Evolutionary conservation across 2,888 invertebrate species (phyloP).

Genomic region (Beris chalybata): DNA sequence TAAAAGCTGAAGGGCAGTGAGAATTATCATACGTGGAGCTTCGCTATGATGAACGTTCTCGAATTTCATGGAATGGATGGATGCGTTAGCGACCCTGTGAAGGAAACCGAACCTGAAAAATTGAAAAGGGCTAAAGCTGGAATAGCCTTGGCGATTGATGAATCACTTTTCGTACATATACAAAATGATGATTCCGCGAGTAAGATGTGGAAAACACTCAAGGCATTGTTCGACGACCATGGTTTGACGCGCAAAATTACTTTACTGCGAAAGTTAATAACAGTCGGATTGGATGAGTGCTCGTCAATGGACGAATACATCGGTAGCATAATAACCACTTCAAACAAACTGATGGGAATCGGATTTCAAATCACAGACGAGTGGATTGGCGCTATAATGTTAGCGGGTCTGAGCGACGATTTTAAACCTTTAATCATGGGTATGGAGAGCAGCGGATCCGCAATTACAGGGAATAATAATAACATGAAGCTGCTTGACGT

Average conservation of each 20-base stretch:
- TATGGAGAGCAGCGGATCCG: no score
- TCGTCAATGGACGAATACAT: no score
- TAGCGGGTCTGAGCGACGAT: conserved; percentile 44
- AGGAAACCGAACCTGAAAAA: conserved; percentile 10
- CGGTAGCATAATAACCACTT: conserved; percentile 43
- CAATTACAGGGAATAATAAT: no score
- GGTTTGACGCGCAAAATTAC: conserved; percentile 45
- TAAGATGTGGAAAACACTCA: conserved; percentile 42
- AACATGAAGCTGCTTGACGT: no score
- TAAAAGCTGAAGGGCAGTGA: no score
- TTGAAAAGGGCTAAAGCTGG: conserved; percentile 31
- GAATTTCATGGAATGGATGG: conserved; percentile 13
- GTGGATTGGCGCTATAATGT: conserved; percentile 45
- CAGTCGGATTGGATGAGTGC: no score
- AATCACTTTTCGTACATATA: conserved; percentile 44
- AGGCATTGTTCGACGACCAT: conserved; percentile 44
- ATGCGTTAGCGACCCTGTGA: conserved; percentile 26
- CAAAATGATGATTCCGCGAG: conserved; percentile 40
- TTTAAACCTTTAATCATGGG: conserved; percentile 45
- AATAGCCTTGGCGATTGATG: conserved; percentile 37
- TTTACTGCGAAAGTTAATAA: no score
- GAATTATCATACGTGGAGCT: no score
- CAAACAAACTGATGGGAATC: conserved; percentile 43
- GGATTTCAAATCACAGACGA: conserved; percentile 40
- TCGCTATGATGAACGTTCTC: no score